phyloP scores from a whole-genome alignment of 2,797 vertebrate genomes.

The Sphaeramia orbicularis region DNA sequence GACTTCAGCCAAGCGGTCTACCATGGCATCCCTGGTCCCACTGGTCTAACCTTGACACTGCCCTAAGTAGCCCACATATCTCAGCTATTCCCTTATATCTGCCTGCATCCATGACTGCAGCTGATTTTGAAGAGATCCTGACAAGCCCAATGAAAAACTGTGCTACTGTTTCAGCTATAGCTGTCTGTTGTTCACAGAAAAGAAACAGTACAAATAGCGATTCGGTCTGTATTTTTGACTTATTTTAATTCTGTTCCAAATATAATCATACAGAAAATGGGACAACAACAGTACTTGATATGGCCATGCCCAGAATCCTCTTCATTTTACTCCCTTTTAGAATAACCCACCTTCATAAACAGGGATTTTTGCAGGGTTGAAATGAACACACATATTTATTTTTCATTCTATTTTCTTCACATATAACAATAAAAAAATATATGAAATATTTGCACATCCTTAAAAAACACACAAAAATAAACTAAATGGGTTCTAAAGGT shows the following conservation, averaged over 20 bases:
- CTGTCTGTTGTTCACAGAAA: not conserved
- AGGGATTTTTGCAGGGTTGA: too few species aligned
- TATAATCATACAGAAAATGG: not conserved
- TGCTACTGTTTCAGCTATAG: not conserved
- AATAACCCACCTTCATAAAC: too few species aligned
- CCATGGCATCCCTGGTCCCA: slow-evolving; percentile 38
- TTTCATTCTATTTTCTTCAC: too few species aligned
- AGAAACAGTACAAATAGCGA: not conserved
- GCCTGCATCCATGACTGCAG: slow-evolving; percentile 1
- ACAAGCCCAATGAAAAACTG: not conserved
- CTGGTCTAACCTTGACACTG: slow-evolving; percentile 59
- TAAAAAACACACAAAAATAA: too few species aligned
- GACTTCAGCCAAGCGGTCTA: slow-evolving; percentile 42
- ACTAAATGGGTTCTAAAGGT: too few species aligned
- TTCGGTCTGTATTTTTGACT: not conserved
- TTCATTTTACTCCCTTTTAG: not conserved
- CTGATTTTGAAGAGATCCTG: not conserved
- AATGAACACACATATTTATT: too few species aligned
- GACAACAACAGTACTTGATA: not conserved
- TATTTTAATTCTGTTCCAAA: not conserved
- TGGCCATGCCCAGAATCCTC: not conserved
- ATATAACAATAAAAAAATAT: too few species aligned
- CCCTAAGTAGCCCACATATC: slow-evolving; percentile 32
- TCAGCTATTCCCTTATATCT: slow-evolving; percentile 28
- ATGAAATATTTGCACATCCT: too few species aligned